Base-by-base conservation (phyloP, 2,113 vertebrate genomes). In the Piaya cayana region DNA sequence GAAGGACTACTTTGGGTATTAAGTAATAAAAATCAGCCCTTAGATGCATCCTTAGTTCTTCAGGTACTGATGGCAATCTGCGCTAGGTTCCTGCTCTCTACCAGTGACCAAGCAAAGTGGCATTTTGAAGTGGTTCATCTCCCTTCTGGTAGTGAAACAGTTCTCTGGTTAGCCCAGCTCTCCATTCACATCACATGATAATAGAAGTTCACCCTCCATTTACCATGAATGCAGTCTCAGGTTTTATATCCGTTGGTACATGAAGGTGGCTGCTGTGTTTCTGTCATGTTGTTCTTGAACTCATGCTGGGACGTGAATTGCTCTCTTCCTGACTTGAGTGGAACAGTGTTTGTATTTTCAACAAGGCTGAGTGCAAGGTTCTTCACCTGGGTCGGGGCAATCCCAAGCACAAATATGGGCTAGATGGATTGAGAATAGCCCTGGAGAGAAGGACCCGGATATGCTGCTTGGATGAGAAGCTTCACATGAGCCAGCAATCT, bases 1-100 rank as follows among this genome's bases (percentile, higher is more conserved):
- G 58, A 82, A 90, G 27, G 39, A 49, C 47, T 22, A 1, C 86
- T 88, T 86, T 15, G 13, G 15, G 19, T n/a, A 37, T 21, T 62
- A 12, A 36, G 11, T 53, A 4, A 36, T 27, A 80, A 95, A 83
- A 59, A 26, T 30, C 34, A 43, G 14, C 13, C 19, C 32, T 15
- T 70, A 50, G 47, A 34, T 74, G 45, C 62, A 79, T 3, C 18
- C 9, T 29, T 26, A 30, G 2, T 87, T 81, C 37, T 60, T 71
- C 2, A 7, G 9, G 9, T 42, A 39, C 21, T 43, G 23, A 9
- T 52, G 37, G n/a, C 75, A 86, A 26, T 42, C 42, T 47, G 11
- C 0, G 0, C 20, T 50, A 0, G 43, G 18, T 83, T 47, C 36
- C 49, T 76, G 23, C 22, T 60, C 15, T 63, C 26, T 85, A 37